Base-by-base conservation (phyloP, 1,140 invertebrate species). In the Scylla paramamosain region DNA sequence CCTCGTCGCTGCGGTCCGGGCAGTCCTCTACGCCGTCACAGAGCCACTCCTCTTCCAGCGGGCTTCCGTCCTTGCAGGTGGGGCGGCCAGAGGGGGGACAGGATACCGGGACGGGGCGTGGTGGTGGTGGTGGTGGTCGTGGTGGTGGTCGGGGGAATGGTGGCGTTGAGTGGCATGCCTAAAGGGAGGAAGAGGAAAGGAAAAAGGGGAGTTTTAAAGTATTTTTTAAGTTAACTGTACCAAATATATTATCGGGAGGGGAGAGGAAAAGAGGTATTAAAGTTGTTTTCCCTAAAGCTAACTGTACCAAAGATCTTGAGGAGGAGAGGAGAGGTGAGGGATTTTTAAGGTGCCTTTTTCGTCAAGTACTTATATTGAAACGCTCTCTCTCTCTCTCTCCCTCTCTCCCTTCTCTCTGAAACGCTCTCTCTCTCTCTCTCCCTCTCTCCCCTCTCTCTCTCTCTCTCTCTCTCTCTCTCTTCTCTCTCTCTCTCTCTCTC, bases 1-100 rank as follows among this genome's bases (percentile, higher is more conserved):
- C 97, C 97, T 99, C 98, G 97, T 99, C 99, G 96, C 98, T 98
- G 96, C 98, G 98, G 97, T 99, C 98, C 92, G 98, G 97, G 97
- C 99, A 99, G 97, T 99, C 99, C 45, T 97, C 97, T 97, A 98
- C 98, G 96, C 98, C 98, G 97, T 99, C 99, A 97, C 99, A 99
- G 97, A 99, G 98, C 98, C 98, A 99, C 59, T 98, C 98, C 97
- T 98, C 99, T 97, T 99, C 98, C n/a, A 95, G 86, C 48, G 86
- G 84, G 95, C 97, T 97, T 59, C 97, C 98, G 96, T 98, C 98
- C 88, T 96, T 95, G 97, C 98, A 99, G 39, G 84, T 32, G 14
- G 28, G 77, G 31, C 8, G 90, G 31, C 67, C 45, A 8, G 29
- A 32, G 25, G 20, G 1, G 25, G 32, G 14, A 16, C 6, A 28